Evolutionary conservation across 2,113 vertebrate species (phyloP).

Genomic region (Eretmochelys imbricata): DNA sequence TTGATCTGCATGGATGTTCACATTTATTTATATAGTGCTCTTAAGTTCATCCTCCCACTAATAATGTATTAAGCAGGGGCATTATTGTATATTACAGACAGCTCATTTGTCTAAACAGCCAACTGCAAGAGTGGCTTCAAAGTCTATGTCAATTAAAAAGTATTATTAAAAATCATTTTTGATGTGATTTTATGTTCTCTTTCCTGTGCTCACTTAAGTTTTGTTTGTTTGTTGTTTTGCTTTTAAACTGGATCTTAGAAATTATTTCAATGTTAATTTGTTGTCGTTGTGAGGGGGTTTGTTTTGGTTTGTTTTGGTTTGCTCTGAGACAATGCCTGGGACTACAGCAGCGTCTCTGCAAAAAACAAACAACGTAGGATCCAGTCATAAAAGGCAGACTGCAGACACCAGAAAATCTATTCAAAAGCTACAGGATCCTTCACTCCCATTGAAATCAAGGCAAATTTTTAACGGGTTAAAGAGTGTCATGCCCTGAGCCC

Average conservation of each 20-base stretch:
- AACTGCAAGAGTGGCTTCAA: background rate
- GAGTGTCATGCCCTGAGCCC: background rate
- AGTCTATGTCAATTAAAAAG: background rate
- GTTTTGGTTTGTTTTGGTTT: background rate
- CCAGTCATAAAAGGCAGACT: background rate
- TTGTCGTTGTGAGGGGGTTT: background rate
- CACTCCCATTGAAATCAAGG: conserved; percentile 21
- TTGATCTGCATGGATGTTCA: background rate
- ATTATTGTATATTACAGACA: background rate
- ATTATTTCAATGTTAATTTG: background rate
- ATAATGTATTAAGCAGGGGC: background rate
- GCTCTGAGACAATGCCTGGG: background rate
- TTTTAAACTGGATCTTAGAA: background rate
- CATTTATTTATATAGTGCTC: background rate
- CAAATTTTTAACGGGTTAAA: background rate
- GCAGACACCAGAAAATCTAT: conserved; percentile 17
- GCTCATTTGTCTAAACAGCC: background rate
- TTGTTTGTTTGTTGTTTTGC: background rate
- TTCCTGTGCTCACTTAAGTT: background rate
- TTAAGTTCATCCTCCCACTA: background rate
- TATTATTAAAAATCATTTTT: background rate
- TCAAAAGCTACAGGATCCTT: background rate
- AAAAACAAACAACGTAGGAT: background rate
- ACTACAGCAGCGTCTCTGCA: background rate
- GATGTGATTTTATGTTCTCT: background rate